These are phyloP conservation scores for Lamellibrachia satsuma DNA, from an alignment of 2,888 invertebrate species.

Conservation along the genomic window DNA sequence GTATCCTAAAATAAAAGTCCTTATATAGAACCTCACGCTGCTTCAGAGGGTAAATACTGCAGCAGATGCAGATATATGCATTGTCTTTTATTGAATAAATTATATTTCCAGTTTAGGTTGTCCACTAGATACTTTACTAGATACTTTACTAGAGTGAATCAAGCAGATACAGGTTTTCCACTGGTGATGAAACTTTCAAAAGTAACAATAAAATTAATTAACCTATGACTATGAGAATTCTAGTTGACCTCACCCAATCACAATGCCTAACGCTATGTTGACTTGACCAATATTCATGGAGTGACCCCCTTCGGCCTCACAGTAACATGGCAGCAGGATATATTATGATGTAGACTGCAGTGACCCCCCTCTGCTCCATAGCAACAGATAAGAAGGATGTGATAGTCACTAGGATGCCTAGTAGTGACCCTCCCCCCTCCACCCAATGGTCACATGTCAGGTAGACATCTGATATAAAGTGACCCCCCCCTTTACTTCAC, in stretches of 20 bases:
- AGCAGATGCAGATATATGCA: no score
- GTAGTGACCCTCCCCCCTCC: no score
- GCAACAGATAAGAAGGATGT: neutral
- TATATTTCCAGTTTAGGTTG: no score
- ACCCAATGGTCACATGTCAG: neutral
- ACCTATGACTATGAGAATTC: neutral
- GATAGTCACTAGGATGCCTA: no score
- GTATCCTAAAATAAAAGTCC: constrained; percentile 71
- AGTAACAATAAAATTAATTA: neutral
- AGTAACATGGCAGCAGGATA: neutral
- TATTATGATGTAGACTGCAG: neutral
- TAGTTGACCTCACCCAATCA: neutral
- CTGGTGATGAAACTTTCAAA: no score
- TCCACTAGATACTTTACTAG: no score
- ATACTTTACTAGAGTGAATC: no score
- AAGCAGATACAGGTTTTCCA: no score
- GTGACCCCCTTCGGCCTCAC: no score
- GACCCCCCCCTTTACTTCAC: neutral
- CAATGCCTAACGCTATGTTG: neutral
- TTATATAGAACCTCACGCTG: neutral
- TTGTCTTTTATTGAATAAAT: no score
- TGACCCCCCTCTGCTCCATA: neutral
- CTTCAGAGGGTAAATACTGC: no score
- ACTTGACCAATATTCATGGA: no score
- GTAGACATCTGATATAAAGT: neutral